Evolutionary conservation across 2,797 vertebrate genomes (phyloP), one percentile per base, ranked within the genome.

Genomic region (Avahi laniger): DNA sequence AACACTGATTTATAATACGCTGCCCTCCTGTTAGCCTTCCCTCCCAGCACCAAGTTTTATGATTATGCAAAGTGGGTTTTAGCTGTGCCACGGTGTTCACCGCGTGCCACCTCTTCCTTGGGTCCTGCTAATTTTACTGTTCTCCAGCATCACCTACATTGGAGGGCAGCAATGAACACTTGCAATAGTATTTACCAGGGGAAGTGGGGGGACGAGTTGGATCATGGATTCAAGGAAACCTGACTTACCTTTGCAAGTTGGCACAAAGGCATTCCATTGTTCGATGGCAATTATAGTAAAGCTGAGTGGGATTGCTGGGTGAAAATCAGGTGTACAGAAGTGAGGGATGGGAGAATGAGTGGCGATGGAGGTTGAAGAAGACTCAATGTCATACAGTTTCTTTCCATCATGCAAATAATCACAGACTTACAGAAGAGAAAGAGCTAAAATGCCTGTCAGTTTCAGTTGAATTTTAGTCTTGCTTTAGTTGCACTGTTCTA

Each of bases 391-490:
- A 7, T 48, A 30, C 0, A 30, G 2, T 76, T 96, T 95, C 46
- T 73, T 87, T 59, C 73, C 18, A 13, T 80, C 13, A 43, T 92
- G 52, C 46, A 94, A 72, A 93, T 69, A 83, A 61, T 5, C n/a
- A 52, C 12, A 81, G 35, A 78, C 46, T 91, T 88, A 73, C 4
- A 76, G 26, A 52, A 83, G 80, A 91, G 59, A 69, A 76, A 84
- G 65, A 35, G 41, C 50, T 78, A 73, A 57, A 69, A 73, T 86
- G 10, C 52, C 52, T 61, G 6, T 38, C 41, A 12, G 28, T 93
- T 70, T 94, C 63, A 43, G 3, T 43, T 96, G 57, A 75, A 76
- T 92, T 72, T 86, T 35, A 89, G 41, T 92, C 33, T 92, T 87
- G 4, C 48, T 30, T 86, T 92, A 50, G 33, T 86, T 95, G n/a